A percentile compares a stretch with the other conserved stretches of the same genome.
phyloP scores from a whole-genome alignment of 2,797 vertebrate genomes.

The Setipinna tenuifilis region DNA sequence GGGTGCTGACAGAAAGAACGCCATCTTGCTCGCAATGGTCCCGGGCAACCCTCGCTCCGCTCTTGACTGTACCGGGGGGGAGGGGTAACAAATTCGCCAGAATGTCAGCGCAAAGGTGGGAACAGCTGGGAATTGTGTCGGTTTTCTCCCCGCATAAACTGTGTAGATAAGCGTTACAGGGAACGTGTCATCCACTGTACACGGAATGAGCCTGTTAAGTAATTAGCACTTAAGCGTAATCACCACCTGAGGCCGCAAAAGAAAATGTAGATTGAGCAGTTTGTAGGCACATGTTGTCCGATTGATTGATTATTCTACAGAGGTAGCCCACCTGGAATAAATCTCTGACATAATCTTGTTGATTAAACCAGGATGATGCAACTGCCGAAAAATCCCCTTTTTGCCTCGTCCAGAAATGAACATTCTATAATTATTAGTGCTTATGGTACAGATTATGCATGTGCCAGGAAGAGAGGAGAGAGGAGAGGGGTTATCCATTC shows the following conservation, averaged over 20 bases:
- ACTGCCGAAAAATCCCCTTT: background rate
- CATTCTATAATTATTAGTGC: background rate
- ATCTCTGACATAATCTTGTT: slow-evolving; percentile 14
- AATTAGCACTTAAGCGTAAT: slow-evolving; percentile 7
- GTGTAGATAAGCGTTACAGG: background rate
- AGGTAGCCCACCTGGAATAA: background rate
- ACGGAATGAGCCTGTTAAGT: background rate
- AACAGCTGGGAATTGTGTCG: slow-evolving; percentile 34
- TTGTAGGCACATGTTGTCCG: background rate
- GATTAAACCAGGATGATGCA: background rate
- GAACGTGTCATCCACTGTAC: background rate
- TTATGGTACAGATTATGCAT: background rate
- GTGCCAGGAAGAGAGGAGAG: background rate
- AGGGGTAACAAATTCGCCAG: slow-evolving; percentile 40
- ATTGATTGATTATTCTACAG: background rate
- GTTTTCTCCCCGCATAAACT: background rate
- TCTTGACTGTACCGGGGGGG: slow-evolving; percentile 50
- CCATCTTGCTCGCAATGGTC: slow-evolving; percentile 75
- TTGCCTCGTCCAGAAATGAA: background rate
- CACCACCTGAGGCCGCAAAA: background rate
- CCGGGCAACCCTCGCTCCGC: slow-evolving; percentile 43
- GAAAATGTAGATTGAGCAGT: background rate
- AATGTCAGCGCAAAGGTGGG: slow-evolving; percentile 31
- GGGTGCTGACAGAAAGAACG: slow-evolving; percentile 75
- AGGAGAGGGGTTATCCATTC: background rate